Base-by-base conservation (phyloP, 1,140 invertebrate species). In the Panagrolaimus sp. region DNA sequence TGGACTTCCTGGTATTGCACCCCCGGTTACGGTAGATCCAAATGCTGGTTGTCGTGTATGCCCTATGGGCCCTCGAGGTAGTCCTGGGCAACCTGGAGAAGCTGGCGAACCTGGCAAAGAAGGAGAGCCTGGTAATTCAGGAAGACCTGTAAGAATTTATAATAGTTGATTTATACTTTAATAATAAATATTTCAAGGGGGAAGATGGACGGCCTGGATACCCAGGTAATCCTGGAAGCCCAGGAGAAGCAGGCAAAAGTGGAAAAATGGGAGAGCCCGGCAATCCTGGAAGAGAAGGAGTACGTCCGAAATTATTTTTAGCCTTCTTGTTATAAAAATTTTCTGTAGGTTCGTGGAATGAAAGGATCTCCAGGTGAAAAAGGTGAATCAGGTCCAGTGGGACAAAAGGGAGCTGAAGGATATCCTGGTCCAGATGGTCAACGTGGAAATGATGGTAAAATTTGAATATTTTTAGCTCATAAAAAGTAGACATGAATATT, bases 21-120 rank as follows among this genome's bases (percentile, higher is more conserved):
- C 78, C 42, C 78, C 78, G 16, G 77, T 82, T 1, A 76, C 80
- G 27, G 72, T 80, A 23, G 78, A 80, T 63, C 78, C 80, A 20
- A 72, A 77, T 65, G 70, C 74, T 31, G 77, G 79, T 16, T 80
- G 78, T 61, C 67, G 78, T 47, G 73, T 80, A 0, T 80, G 71
- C 47, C 73, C 73, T 13, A 74, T 66, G 44, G 73, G 73, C 4
- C 73, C 73, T 9, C 53, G 72, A 27, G 73, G 73, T 20, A 53
- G 69, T 1, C 64, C 68, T 8, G 73, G 73, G 13, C 23, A 44
- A 0, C 65, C 74, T 9, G 73, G 73, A 31, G 73, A 74, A 20
- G 5, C 69, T 42, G 73, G 73, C 3, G 13, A 65, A 1, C 23
- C 27, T 9, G 73, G 73, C 46, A n/a, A 71, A 16, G 73, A 76